These are phyloP conservation scores for Cnemophilus loriae DNA, from an alignment of 2,113 vertebrate genomes.

Conservation along the genomic window DNA sequence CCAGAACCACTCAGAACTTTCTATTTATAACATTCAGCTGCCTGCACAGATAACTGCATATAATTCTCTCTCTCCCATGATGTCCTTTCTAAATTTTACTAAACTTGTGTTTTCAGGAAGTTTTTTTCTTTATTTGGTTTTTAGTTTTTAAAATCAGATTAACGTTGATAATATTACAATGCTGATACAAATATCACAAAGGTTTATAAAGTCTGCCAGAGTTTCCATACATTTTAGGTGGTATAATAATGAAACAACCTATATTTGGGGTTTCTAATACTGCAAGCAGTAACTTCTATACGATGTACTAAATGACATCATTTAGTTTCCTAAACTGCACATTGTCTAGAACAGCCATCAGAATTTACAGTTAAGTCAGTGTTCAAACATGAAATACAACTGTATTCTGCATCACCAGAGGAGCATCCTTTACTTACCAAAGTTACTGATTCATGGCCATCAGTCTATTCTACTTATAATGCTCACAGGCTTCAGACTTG, in stretches of 20 bases:
- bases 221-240: neutral
- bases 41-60: neutral
- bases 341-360: neutral
- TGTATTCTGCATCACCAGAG: neutral
- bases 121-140: neutral
- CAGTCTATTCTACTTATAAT: neutral
- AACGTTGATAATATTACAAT: neutral
- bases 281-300: neutral
- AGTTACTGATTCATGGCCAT: accelerated
- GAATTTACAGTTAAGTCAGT: neutral
- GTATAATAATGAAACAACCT: neutral
- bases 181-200: neutral
- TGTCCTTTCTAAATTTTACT: neutral
- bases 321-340: neutral
- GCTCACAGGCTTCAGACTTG: neutral
- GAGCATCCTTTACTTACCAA: neutral
- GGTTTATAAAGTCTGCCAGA: neutral
- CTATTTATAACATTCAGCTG: constrained; percentile 3
- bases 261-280: neutral
- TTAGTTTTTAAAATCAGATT: neutral
- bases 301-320: accelerated
- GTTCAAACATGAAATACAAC: neutral
- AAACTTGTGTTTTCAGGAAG: neutral
- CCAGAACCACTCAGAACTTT: neutral
- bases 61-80: neutral